These are phyloP conservation scores for Melanotaenia boesemani DNA, from an alignment of 2,797 vertebrate genomes.

Conservation along the genomic window DNA sequence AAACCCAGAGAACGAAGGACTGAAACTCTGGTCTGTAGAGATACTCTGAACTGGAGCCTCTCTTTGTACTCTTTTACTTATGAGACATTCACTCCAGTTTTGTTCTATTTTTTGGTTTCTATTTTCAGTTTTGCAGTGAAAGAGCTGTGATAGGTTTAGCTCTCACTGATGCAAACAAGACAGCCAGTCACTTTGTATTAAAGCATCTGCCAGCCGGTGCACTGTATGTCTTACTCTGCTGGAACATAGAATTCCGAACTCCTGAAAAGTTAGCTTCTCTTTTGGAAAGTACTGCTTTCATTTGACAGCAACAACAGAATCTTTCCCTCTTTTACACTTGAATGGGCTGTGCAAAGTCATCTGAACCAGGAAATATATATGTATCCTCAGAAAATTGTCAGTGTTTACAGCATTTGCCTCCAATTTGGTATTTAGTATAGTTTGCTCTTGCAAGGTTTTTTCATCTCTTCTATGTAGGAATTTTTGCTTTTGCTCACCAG, in stretches of 20 bases:
- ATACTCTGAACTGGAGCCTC: slow-evolving; percentile 14
- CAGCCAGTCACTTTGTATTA: slow-evolving; percentile 58
- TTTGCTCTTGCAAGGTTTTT: slow-evolving; percentile 26
- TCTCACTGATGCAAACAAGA: slow-evolving; percentile 56
- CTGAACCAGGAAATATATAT: slow-evolving; percentile 56
- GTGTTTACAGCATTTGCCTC: slow-evolving; percentile 37
- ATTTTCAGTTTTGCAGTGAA: slow-evolving; percentile 27
- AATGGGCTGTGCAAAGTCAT: slow-evolving; percentile 34
- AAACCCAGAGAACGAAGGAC: slow-evolving; percentile 34
- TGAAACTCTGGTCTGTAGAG: slow-evolving; percentile 37
- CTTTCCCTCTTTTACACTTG: slow-evolving; percentile 48
- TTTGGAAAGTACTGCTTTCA: slow-evolving; percentile 38
- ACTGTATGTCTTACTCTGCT: slow-evolving; percentile 38
- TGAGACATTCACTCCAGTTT: slow-evolving; percentile 18
- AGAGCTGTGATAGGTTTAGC: slow-evolving; percentile 29
- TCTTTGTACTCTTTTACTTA: slow-evolving; percentile 12
- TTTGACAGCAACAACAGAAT: slow-evolving; percentile 61
- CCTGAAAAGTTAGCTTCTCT: slow-evolving; percentile 45
- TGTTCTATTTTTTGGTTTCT: slow-evolving; percentile 26
- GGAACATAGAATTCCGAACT: slow-evolving; percentile 47
- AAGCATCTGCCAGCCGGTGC: slow-evolving; percentile 57
- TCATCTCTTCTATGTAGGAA: slow-evolving; percentile 1
- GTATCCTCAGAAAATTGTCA: slow-evolving; percentile 55
- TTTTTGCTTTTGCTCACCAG: slow-evolving; percentile 26
- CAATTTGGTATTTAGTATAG: slow-evolving; percentile 5